Conservation (phyloP, 2,888 invertebrate genomes). For the Drosophila borborema region DNA sequence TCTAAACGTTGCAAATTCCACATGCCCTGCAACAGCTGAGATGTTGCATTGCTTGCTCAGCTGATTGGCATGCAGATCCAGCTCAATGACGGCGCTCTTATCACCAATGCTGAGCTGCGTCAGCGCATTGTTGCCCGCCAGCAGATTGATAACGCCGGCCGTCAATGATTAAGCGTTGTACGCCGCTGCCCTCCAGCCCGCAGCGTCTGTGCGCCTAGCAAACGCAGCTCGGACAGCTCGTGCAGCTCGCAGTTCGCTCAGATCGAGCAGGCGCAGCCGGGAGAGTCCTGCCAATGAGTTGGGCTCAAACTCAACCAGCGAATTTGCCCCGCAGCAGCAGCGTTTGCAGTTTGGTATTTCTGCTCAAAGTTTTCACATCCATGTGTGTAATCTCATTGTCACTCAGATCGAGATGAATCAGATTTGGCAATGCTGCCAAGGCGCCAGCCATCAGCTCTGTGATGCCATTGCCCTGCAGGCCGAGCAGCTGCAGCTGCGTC, state of each 20-base stretch:
- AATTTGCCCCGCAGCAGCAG: constrained; percentile 78
- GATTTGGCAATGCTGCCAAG: constrained; percentile 49
- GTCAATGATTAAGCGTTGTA: constrained; percentile 62
- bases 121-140: constrained; percentile 79
- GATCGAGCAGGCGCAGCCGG: constrained; percentile 74
- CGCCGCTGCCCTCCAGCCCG: constrained; percentile 62
- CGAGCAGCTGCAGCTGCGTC: constrained; percentile 62
- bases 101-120: constrained; percentile 69
- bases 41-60: constrained; percentile 51
- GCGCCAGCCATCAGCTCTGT: constrained; percentile 46
- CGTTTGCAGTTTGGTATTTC: constrained; percentile 72
- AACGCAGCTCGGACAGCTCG: constrained; percentile 54
- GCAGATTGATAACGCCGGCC: constrained; percentile 75
- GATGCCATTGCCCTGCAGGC: constrained; percentile 76
- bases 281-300: constrained; percentile 52
- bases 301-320: constrained; percentile 65
- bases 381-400: constrained; percentile 70
- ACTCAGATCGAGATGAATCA: constrained; percentile 80
- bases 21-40: constrained; percentile 74
- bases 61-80: constrained; percentile 80
- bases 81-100: constrained; percentile 72
- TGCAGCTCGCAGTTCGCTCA: constrained; percentile 67
- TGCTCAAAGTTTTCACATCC: constrained; percentile 48
- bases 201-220: constrained; percentile 70
- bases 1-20: constrained; percentile 79